phyloP scores from a whole-genome alignment of 2,797 vertebrate genomes.

The Benthosema pterotum region DNA sequence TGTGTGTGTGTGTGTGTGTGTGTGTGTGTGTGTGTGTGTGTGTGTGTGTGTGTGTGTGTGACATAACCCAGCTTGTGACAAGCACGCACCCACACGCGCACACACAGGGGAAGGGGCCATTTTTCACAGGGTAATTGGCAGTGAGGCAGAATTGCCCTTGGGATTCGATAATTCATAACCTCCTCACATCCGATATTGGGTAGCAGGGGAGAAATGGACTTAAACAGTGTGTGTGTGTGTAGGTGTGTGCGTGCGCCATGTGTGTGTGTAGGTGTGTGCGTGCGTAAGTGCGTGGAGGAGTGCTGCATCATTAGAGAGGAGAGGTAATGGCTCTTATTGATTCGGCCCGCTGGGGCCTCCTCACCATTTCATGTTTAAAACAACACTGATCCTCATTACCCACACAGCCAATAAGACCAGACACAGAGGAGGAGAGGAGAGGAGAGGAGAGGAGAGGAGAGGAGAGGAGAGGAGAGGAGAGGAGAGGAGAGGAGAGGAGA shows the following conservation, averaged over 20 bases:
- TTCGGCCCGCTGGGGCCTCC: conserved; percentile 69
- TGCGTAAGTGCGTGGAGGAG: conserved; percentile 14
- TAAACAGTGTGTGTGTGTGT: conserved; percentile 57
- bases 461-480: conserved; percentile 9
- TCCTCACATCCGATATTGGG: conserved; percentile 81
- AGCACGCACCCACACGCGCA: neutral
- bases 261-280: conserved; percentile 16
- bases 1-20: neutral
- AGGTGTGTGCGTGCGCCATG: neutral
- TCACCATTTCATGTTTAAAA: conserved; percentile 87
- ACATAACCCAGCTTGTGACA: neutral
- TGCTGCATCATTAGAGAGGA: conserved; percentile 78
- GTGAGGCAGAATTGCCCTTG: conserved; percentile 75
- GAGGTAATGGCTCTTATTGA: conserved; percentile 85
- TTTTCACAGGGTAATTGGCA: conserved; percentile 81
- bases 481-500: neutral
- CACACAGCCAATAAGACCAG: conserved; percentile 63
- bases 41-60: neutral
- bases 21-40: neutral
- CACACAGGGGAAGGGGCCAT: conserved; percentile 59
- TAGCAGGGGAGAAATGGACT: conserved; percentile 74
- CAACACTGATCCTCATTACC: conserved; percentile 86
- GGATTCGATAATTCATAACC: conserved; percentile 86
- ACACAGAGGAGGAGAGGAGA: conserved; percentile 28
- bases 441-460: conserved; percentile 21